Conservation (phyloP, 2,888 invertebrate genomes). For the Lacanobia oleracea region DNA sequence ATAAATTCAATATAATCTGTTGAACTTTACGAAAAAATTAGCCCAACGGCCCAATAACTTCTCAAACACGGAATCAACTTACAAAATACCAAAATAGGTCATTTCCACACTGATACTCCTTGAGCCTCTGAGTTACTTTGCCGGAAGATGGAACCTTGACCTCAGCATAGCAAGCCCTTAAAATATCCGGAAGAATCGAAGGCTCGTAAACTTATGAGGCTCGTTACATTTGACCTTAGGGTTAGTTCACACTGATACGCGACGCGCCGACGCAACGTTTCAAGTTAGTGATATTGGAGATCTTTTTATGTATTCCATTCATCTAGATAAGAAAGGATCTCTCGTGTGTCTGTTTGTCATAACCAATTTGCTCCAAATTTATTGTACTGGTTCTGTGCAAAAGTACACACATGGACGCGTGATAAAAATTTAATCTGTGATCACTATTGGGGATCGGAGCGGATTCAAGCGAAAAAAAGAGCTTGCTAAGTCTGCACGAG, state of each 20-base stretch:
- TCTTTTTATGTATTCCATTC: no score
- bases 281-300: no score
- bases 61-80: constrained; percentile 30
- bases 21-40: constrained; percentile 35
- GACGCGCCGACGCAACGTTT: background rate
- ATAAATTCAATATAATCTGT: background rate
- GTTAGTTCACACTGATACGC: background rate
- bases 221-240: constrained; percentile 54
- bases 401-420: no score
- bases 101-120: constrained; percentile 37
- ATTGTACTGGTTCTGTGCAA: no score
- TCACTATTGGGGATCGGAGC: no score
- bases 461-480: no score
- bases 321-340: no score
- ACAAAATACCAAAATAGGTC: constrained; percentile 54
- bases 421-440: no score
- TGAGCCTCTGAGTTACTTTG: constrained; percentile 53
- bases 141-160: constrained; percentile 51
- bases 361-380: no score
- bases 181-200: constrained; percentile 61
- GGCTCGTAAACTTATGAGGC: constrained; percentile 56
- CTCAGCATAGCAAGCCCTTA: constrained; percentile 55
- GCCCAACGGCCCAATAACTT: constrained; percentile 13
- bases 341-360: no score
- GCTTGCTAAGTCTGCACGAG: no score